Base-by-base conservation (phyloP, 1,140 invertebrate genomes). In the Drosophila subpulchrella region DNA sequence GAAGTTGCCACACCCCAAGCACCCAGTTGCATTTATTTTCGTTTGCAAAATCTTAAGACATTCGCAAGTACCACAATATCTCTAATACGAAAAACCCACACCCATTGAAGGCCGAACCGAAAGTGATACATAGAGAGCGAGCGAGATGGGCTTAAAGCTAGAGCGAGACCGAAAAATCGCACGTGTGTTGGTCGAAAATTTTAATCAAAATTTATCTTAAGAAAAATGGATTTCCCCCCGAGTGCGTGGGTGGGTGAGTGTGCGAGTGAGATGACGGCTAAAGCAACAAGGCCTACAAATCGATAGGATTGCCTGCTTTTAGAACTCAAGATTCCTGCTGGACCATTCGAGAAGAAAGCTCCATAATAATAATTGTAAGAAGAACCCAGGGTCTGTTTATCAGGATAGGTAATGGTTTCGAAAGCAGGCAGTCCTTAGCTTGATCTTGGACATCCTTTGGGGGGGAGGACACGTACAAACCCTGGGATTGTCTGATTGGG, bases 141-240 rank as follows among this genome's bases (percentile, higher is more conserved):
- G 73, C 55, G 47, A 57, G 74, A 55, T 55, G 34, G 27, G 50
- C 27, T 36, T 11, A 13, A 17, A 2, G 55, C 7, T 20, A 24
- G 53, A 71, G 66, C 6, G 66, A 71, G 68, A 71, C 24, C 27
- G 30, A 58, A 38, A 56, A 46, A 51, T 53, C 51, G 11, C 75
- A 78, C 75, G 66, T 77, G 46, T 81, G 77, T 62, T 86, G 80
- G 84, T 70, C 79, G 65, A 77, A 88, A 80, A 89, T 83, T 88
- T 79, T 89, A 88, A 88, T 88, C 83, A 89, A 88, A 88, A 80
- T 88, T 82, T 77, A 75, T 88, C 83, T 88, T 88, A 84, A 88
- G 83, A 88, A 88, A 88, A 88, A 88, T 88, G 76, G 46, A 88
- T 70, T 60, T 79, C 60, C 42, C 51, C 44, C 59, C 8, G 32